Base-by-base conservation (phyloP, 2,797 vertebrate species). In the Gephyroberyx darwinii region DNA sequence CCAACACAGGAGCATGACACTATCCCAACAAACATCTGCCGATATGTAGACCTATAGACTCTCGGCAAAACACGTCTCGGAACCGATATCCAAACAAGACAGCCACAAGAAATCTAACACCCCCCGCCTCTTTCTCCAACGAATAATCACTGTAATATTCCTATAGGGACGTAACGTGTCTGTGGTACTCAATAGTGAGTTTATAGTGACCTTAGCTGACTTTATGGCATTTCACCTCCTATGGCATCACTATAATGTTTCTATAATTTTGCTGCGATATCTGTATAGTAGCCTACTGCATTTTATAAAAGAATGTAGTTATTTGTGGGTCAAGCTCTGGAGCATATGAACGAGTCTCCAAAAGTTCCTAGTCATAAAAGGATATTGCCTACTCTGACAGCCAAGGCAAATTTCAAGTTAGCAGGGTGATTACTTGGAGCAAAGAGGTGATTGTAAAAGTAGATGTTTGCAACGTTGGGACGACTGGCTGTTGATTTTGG, bases 101-200 rank as follows among this genome's bases (percentile, higher is more conserved):
- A 52, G 30, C 51, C 8, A n/a, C 13, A 26, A 33, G 74, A 51
- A 69, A 69, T 14, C 31, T 41, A 57, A 10, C 69, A 55, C 83
- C 86, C 86, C 87, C 26, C 26, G 86, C 86, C 84, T 83, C 84
- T 89, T 84, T 86, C 60, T 86, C 60, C 86, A 88, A 82, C 78
- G 83, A 78, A 77, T 85, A 79, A 81, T 48, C 81, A 86, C 20
- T 59, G 69, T 74, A 82, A 78, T 79, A 85, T 69, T 74, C 55
- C 48, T 50, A 50, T n/a, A 19, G n/a, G 48, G 48, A 50, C 48
- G 19, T 19, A 2, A 14, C 8, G 17, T 20, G 17, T 6, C 47
- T 47, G 5, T 50, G 8, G 41, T 71, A 30, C 16, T 41, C 63
- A 12, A 26, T 54, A 52, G 20, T 39, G 30, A 72, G 8, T 69